These are phyloP conservation scores for Cyprinodon diabolis DNA, from an alignment of 2,797 vertebrate genomes.

Conservation along the genomic window DNA sequence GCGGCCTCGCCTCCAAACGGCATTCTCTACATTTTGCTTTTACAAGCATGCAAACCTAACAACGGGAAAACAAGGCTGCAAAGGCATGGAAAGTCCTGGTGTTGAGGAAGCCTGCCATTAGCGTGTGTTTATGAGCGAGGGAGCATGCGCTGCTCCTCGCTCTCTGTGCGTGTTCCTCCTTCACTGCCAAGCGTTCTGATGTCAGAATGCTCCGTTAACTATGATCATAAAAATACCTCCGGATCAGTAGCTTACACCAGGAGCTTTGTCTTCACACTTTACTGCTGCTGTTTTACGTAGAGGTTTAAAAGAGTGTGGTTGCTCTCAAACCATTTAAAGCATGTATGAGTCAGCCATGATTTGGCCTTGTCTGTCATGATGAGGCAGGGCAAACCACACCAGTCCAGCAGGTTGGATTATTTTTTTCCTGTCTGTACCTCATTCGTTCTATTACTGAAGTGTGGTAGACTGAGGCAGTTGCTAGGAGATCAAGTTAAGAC, in stretches of 20 bases:
- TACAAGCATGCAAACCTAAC: constrained; percentile 37
- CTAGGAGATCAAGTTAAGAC: constrained; percentile 6
- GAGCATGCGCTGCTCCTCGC: constrained; percentile 25
- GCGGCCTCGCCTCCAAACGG: constrained; percentile 17
- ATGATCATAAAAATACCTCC: constrained; percentile 30
- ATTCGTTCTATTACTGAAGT: constrained; percentile 29
- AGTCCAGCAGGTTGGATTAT: constrained; percentile 26
- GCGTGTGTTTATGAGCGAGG: constrained; percentile 4
- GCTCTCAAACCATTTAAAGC: constrained; percentile 38
- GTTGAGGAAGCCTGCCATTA: constrained; percentile 56
- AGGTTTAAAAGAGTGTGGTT: constrained; percentile 21
- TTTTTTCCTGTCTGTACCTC: constrained; percentile 25
- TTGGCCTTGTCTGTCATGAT: constrained; percentile 7
- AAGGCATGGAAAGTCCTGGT: constrained; percentile 63
- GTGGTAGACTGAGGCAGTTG: constrained; percentile 7
- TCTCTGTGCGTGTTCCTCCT: constrained; percentile 39
- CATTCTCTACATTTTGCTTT: background rate
- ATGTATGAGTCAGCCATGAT: constrained; percentile 55
- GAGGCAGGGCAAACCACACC: constrained; percentile 26
- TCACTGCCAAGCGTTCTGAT: constrained; percentile 37
- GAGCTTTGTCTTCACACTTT: constrained; percentile 35
- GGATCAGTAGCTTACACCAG: constrained; percentile 31
- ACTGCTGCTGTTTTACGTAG: constrained; percentile 29
- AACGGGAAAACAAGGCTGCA: constrained; percentile 20
- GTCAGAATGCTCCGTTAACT: constrained; percentile 49